phyloP scores from a whole-genome alignment of 1,140 invertebrate species.

The Drosophila hydei region DNA sequence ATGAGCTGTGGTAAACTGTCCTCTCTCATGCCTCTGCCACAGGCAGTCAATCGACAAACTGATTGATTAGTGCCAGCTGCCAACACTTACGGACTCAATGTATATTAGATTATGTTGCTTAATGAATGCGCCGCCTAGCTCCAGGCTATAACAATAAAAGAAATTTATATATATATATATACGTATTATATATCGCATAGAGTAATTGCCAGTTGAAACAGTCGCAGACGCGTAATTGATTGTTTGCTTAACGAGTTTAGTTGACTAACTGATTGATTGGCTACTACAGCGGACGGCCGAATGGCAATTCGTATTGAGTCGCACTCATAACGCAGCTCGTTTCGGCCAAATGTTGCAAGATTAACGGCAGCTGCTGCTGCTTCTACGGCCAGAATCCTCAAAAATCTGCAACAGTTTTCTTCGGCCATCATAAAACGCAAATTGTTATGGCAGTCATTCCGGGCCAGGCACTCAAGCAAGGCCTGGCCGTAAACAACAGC shows the following conservation, averaged over 20 bases:
- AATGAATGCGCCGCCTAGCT: not conserved
- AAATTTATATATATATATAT: too few species aligned
- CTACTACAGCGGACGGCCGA: not conserved
- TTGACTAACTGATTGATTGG: conserved; percentile 44
- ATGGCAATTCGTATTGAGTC: conserved; percentile 4
- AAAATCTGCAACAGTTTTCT: conserved; percentile 53
- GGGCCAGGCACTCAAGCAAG: conserved; percentile 43
- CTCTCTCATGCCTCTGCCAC: too few species aligned
- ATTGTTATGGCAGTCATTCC: conserved; percentile 45
- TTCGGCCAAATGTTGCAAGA: conserved; percentile 32
- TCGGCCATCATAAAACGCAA: conserved; percentile 59
- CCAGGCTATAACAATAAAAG: not conserved
- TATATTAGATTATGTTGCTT: not conserved
- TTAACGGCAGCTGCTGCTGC: conserved; percentile 11
- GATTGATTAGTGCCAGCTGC: too few species aligned
- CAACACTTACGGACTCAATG: not conserved
- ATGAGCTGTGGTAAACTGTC: too few species aligned
- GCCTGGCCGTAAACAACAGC: conserved; percentile 41
- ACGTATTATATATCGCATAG: not conserved
- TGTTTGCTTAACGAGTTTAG: conserved; percentile 41
- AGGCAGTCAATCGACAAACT: not conserved
- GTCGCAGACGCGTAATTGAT: conserved; percentile 23
- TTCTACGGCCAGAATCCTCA: not conserved
- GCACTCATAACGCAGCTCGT: conserved; percentile 41
- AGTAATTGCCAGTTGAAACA: conserved; percentile 2